phyloP scores from a whole-genome alignment of 1,140 invertebrate genomes.

The Scaptomyza pallida region DNA sequence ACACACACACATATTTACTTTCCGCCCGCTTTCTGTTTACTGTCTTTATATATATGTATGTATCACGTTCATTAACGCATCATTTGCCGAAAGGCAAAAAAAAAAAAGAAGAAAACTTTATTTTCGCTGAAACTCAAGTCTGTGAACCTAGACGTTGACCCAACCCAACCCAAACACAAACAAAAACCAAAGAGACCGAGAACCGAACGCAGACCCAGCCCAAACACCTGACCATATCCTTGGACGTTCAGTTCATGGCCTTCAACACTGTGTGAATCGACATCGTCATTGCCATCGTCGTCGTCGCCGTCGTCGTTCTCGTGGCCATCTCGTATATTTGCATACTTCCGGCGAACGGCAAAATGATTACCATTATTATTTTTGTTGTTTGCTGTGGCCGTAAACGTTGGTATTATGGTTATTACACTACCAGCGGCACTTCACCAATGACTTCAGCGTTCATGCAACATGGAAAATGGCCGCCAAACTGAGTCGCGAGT shows the following conservation, averaged over 20 bases:
- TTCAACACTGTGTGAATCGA: constrained; percentile 33
- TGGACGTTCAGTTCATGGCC: constrained; percentile 29
- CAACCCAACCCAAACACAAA: no score
- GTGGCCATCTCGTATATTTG: constrained; percentile 67
- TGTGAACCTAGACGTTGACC: constrained; percentile 29
- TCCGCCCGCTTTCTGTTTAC: constrained; percentile 62
- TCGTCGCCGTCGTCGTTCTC: constrained; percentile 25
- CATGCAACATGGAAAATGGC: constrained; percentile 41
- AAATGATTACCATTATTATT: constrained; percentile 83
- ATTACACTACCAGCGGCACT: constrained; percentile 51
- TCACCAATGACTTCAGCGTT: background rate
- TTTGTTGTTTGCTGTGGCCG: constrained; percentile 77
- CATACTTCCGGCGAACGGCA: constrained; percentile 77
- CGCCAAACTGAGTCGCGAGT: constrained; percentile 14
- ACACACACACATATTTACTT: constrained; percentile 41
- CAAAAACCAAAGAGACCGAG: no score
- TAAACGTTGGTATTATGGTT: constrained; percentile 77
- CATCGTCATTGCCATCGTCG: constrained; percentile 25
- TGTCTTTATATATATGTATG: constrained; percentile 37
- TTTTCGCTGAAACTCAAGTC: constrained; percentile 25
- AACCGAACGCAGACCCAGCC: constrained; percentile 6
- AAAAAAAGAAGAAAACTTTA: constrained; percentile 24
- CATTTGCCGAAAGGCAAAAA: constrained; percentile 46
- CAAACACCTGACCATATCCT: constrained; percentile 41
- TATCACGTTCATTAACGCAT: constrained; percentile 72